These are phyloP conservation scores for Okapia johnstoni DNA, from an alignment of 2,113 vertebrate species.

Conservation along the genomic window DNA sequence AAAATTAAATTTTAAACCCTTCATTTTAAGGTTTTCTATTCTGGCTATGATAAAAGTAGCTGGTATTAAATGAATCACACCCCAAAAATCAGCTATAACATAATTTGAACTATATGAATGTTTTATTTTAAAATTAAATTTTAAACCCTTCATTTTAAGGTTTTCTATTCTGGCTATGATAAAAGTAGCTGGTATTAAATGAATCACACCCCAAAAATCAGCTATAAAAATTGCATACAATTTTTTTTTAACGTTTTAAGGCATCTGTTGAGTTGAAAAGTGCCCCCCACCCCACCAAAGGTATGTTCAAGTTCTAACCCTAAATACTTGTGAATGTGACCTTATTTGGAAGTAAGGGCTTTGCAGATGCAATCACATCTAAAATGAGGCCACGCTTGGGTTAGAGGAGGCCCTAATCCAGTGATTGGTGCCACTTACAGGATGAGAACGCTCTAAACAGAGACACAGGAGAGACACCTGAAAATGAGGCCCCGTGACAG, in stretches of 20 bases:
- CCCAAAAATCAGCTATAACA: neutral
- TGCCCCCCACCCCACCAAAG: neutral
- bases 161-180: neutral
- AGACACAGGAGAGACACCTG: neutral
- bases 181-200: neutral
- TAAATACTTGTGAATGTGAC: neutral
- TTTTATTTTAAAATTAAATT: neutral
- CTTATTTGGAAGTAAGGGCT: neutral
- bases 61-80: neutral
- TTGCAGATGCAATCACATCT: neutral
- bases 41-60: neutral
- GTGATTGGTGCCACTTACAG: neutral
- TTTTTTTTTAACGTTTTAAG: neutral
- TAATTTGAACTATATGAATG: too few relatives aligned
- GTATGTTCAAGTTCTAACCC: neutral
- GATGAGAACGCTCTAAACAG: neutral
- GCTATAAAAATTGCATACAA: neutral
- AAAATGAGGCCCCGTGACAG: neutral
- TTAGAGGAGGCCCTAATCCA: neutral
- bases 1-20: neutral
- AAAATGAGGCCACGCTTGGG: neutral
- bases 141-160: neutral
- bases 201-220: neutral
- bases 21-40: conserved; percentile 8
- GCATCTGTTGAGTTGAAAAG: neutral